Percentiles rank a stretch among this genome's conserved stretches.
phyloP scores from a whole-genome alignment of 2,797 vertebrate species.

The Malacoraja senta region DNA sequence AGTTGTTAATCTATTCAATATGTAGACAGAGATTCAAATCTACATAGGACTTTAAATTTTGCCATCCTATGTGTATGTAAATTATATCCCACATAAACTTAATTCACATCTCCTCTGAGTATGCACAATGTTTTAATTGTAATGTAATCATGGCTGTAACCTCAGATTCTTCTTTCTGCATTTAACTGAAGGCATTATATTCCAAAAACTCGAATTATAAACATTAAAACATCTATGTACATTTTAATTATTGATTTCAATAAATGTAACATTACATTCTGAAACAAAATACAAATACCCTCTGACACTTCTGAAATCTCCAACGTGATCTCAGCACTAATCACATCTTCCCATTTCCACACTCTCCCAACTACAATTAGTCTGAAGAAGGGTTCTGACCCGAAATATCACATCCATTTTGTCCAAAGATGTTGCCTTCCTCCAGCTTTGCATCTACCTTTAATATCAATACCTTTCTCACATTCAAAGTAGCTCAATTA shows the following conservation, averaged over 20 bases:
- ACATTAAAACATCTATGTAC: not conserved
- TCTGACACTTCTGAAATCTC: too few species aligned
- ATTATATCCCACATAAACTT: not conserved
- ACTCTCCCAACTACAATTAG: too few species aligned
- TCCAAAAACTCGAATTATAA: not conserved
- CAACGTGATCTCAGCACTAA: too few species aligned
- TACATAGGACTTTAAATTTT: not conserved
- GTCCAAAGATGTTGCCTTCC: too few species aligned
- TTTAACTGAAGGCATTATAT: not conserved
- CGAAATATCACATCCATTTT: too few species aligned
- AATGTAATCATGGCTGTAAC: not conserved
- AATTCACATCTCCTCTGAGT: not conserved
- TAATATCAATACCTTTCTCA: not conserved
- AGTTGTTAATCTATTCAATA: constrained; percentile 23
- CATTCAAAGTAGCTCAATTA: not conserved
- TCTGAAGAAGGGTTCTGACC: too few species aligned
- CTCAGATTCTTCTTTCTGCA: not conserved
- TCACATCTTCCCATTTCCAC: too few species aligned
- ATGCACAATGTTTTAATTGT: not conserved
- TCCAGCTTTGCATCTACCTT: too few species aligned
- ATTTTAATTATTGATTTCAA: not conserved
- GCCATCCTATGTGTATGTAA: not conserved
- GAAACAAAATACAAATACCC: not conserved
- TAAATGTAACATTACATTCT: not conserved
- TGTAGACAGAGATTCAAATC: not conserved